Evolutionary conservation across 2,113 vertebrate species (phyloP).

Genomic region (Tachysurus fulvidraco): DNA sequence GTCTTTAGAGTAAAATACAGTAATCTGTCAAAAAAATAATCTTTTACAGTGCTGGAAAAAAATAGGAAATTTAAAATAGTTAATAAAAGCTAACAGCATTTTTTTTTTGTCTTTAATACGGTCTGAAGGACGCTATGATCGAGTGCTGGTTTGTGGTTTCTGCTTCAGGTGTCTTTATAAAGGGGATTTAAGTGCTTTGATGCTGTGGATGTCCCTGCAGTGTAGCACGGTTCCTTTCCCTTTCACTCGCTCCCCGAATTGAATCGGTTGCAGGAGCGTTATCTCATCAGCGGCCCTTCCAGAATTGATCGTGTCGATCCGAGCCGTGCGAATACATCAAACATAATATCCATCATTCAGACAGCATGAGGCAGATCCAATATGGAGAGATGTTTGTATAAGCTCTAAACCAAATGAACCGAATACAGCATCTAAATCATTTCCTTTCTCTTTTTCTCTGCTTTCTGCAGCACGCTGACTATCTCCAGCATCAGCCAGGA

Average conservation of each 20-base stretch:
- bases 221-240: not conserved
- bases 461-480: conserved; percentile 81
- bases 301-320: conserved; percentile 23
- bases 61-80: not conserved
- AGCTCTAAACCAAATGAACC: not conserved
- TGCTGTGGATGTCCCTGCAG: not conserved
- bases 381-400: not conserved
- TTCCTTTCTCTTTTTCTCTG: not conserved
- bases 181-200: not conserved
- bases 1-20: no score
- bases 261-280: not conserved
- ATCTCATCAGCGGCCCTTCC: not conserved
- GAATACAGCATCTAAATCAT: not conserved
- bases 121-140: not conserved
- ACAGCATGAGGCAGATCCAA: not conserved
- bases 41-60: no score
- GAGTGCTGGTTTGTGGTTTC: not conserved
- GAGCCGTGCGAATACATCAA: conserved; percentile 14
- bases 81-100: not conserved
- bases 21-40: no score
- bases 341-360: conserved; percentile 30
- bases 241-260: not conserved
- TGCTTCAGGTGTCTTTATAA: conserved; percentile 18
- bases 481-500: conserved; percentile 89
- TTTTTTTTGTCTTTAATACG: not conserved